Percentiles rank a stretch among this genome's conserved stretches.
phyloP scores from a whole-genome alignment of 2,888 invertebrate species.

The Mactromeris polynyma region DNA sequence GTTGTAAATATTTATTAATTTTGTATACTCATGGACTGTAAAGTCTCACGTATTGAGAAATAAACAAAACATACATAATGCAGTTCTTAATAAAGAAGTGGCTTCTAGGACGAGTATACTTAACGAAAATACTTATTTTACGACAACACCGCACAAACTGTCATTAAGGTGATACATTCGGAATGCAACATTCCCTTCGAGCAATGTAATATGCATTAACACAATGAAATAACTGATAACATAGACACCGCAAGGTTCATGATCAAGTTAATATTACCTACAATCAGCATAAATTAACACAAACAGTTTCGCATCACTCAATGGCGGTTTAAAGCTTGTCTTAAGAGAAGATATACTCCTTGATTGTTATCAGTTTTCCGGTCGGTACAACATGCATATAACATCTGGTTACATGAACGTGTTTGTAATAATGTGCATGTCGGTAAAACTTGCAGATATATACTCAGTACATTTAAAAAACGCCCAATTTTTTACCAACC shows the following conservation, averaged over 20 bases:
- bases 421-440: neutral
- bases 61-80: neutral
- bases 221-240: neutral
- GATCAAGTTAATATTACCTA: neutral
- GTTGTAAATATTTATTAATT: neutral
- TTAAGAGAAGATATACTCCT: neutral
- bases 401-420: neutral
- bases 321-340: neutral
- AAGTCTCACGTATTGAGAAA: no score
- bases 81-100: neutral
- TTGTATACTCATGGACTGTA: no score
- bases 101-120: neutral
- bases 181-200: neutral
- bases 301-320: neutral
- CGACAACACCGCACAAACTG: neutral
- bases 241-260: neutral
- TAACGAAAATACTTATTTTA: neutral
- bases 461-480: no score
- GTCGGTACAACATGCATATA: neutral
- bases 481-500: no score
- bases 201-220: neutral
- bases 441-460: neutral
- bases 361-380: neutral
- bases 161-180: neutral
- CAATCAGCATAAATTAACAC: neutral